Evolutionary conservation across 2,888 invertebrate species (phyloP), one percentile per base, ranked within the genome.

Genomic region (Drosophila testacea): DNA sequence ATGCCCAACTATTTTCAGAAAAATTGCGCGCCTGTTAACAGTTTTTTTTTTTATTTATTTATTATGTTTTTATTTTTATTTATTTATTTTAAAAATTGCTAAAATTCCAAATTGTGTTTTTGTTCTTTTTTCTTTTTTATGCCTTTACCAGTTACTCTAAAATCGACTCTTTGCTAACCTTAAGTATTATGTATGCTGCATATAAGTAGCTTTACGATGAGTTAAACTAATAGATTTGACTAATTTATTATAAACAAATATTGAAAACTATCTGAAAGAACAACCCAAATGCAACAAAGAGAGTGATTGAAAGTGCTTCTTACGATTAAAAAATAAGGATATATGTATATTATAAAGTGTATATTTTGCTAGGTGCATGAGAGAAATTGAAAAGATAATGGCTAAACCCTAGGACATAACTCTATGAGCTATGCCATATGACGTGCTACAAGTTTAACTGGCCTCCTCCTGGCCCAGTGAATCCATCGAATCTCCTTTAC

Each of bases 161-260:
- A 88, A 88, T 87, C 84, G 80, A 85, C 80, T 74, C 79, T 70
- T 80, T 83, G 83, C 81, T 84, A 84, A 66, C 56, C 75, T 83
- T 83, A 83, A 47, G 41, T 69, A 59, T 59, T 62, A 64, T 42
- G 41, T 70, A 61, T 62, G 50, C 50, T 38, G 61, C 50, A 69
- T 72, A 50, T 62, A 75, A 41, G 30, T 62, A 62, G 61, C 57
- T 41, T 50, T 64, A 73, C 28, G 65, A 61, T 69, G 62, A 54
- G 41, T 59, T 22, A 22, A 39, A 62, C 59, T 55, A 64, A 76
- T 65, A 7, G 42, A 64, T 62, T 72, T 42, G 52, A 73, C 54
- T 69, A 72, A 30, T 47, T 65, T 51, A 61, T 7, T 51, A 61
- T 7, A 65, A 59, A 51, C 39, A 34, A 55, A 42, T 38, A 28